Conservation (phyloP, 2,113 vertebrate species). For the Daubentonia madagascariensis region DNA sequence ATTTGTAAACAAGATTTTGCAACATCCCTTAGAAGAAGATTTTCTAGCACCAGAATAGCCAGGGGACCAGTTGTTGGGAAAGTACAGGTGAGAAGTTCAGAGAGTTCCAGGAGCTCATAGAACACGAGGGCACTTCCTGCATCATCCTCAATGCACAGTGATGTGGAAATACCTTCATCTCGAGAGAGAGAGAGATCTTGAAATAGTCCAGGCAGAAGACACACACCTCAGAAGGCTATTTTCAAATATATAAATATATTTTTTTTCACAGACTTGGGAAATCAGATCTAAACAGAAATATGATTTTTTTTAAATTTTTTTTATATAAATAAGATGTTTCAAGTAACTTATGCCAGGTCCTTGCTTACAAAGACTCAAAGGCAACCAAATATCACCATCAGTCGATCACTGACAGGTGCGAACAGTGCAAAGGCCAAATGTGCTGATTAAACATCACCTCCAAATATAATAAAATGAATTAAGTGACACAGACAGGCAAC, state of each 20-base stretch:
- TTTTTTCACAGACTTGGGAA: background rate
- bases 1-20: background rate
- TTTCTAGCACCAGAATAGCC: background rate
- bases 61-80: background rate
- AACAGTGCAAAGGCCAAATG: background rate
- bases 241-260: too few species aligned
- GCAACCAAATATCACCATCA: background rate
- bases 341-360: background rate
- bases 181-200: too few species aligned
- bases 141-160: accelerated
- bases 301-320: too few species aligned
- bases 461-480: background rate
- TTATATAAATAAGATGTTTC: background rate
- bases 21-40: background rate
- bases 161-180: accelerated
- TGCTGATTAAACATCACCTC: background rate
- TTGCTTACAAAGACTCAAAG: background rate
- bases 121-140: accelerated
- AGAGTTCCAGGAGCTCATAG: background rate
- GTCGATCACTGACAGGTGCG: background rate
- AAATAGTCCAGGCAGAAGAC: background rate
- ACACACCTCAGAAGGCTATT: too few species aligned
- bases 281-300: background rate
- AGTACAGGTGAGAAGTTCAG: background rate
- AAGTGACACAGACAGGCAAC: too few species aligned